Evolutionary conservation across 2,888 invertebrate genomes (phyloP), one percentile per base, ranked within the genome.

Genomic region (Gryllus longicercus): DNA sequence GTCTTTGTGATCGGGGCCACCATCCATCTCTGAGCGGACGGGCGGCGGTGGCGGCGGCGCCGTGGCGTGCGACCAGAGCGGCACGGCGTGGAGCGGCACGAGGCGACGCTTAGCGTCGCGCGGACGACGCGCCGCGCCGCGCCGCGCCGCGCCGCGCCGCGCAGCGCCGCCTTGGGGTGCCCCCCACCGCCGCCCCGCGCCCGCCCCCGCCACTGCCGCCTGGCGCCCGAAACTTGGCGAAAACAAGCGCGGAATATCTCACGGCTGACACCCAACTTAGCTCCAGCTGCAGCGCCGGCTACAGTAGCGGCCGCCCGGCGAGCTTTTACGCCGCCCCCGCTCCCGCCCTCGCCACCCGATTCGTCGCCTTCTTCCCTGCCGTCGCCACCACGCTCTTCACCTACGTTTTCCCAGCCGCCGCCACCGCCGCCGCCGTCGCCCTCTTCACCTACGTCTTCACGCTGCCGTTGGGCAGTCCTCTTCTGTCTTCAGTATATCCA

Each of bases 1-100:
- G 81, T 81, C 81, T 81, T 81, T 81, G 80, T 81, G 79, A 51
- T 18, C 80, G 51, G 77, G 63, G 49, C 74, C 49, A 76, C 74
- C 81, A 81, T 81, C 81, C 80, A 81, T 81, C 81, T 80, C 77
- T 76, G 50, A 11, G 38, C 63, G 63, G 63, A 63, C 63, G 21
- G 23, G n/a, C n/a, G n/a, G 23, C 50, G 49, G n/a, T 18, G 38
- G 49, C 63, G n/a, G n/a, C 16, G n/a, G 63, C n/a, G 16, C 16
- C 14, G 63, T 38, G 63, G 16, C 50, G 50, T 18, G 51, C 14
- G 23, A 50, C 50, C 78, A 50, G 23, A 38, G 51, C 11, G 18
- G 76, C 38, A 50, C n/a, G 76, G 51, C 23, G 50, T n/a, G n/a
- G 38, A 16, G 50, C 50, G 23, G 50, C 78, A 16, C 51, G 38